phyloP scores from a whole-genome alignment of 2,888 invertebrate species.

The Pecten maximus region DNA sequence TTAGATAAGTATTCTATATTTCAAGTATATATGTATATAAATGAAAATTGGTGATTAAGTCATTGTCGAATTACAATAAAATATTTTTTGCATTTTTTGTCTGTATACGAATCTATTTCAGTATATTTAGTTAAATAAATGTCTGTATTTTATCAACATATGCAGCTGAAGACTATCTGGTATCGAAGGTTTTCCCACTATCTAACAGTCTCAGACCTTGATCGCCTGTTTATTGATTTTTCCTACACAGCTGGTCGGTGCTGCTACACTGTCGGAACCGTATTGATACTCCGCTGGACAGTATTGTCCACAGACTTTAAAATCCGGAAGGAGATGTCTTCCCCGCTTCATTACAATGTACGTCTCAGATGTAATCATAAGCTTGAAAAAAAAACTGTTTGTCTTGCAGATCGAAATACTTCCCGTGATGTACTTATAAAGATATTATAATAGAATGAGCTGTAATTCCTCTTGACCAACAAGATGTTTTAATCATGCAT shows the following conservation, averaged over 20 bases:
- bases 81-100: too few relatives aligned
- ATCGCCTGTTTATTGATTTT: not conserved
- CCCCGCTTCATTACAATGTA: not conserved
- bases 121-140: too few relatives aligned
- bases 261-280: not conserved
- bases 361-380: not conserved
- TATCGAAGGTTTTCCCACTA: too few relatives aligned
- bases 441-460: too few relatives aligned
- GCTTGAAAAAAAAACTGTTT: not conserved
- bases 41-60: too few relatives aligned
- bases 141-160: too few relatives aligned
- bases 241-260: not conserved
- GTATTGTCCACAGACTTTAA: not conserved
- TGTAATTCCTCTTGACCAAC: not conserved
- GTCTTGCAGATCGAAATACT: not conserved
- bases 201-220: not conserved
- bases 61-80: too few relatives aligned
- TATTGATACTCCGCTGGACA: not conserved
- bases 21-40: too few relatives aligned
- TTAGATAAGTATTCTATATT: too few relatives aligned
- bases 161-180: too few relatives aligned
- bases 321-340: slow-evolving; percentile 17
- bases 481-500: not conserved
- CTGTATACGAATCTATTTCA: too few relatives aligned
- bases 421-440: not conserved